A percentile compares a stretch with the other conserved stretches of the same genome.
Evolutionary conservation across 2,888 invertebrate species (phyloP).

Genomic region (Diarsia dahlii): DNA sequence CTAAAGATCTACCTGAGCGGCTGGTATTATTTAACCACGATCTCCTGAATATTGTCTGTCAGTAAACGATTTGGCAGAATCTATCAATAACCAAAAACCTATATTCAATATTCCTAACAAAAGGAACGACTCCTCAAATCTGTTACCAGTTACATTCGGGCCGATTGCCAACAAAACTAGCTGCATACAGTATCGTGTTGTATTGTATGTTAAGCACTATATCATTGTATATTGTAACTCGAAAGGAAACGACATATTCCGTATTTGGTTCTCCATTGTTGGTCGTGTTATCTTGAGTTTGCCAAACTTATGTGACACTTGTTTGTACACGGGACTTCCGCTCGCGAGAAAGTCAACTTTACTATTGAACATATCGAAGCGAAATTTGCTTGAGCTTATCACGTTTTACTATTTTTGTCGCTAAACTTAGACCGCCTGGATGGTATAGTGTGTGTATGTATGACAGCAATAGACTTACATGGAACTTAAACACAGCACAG

Average conservation of each 20-base stretch:
- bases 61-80: background rate
- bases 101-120: conserved; percentile 10
- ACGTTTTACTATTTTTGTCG: background rate
- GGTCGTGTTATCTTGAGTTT: conserved; percentile 41
- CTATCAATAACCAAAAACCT: background rate
- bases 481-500: too few relatives aligned
- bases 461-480: too few relatives aligned
- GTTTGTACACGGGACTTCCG: background rate
- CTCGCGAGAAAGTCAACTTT: background rate
- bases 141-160: conserved; percentile 25
- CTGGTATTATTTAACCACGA: background rate
- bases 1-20: too few relatives aligned
- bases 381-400: background rate
- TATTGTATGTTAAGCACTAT: conserved; percentile 67
- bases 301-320: conserved; percentile 39
- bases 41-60: background rate
- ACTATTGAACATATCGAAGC: background rate
- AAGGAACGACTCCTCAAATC: conserved; percentile 21
- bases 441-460: too few relatives aligned
- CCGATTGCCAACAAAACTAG: conserved; percentile 38
- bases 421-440: too few relatives aligned
- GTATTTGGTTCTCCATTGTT: conserved; percentile 51
- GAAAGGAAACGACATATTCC: conserved; percentile 54
- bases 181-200: conserved; percentile 28
- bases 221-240: conserved; percentile 56